Evolutionary conservation across 2,113 vertebrate genomes (phyloP), one percentile per base, ranked within the genome.

Genomic region (Oreocharis arfaki): DNA sequence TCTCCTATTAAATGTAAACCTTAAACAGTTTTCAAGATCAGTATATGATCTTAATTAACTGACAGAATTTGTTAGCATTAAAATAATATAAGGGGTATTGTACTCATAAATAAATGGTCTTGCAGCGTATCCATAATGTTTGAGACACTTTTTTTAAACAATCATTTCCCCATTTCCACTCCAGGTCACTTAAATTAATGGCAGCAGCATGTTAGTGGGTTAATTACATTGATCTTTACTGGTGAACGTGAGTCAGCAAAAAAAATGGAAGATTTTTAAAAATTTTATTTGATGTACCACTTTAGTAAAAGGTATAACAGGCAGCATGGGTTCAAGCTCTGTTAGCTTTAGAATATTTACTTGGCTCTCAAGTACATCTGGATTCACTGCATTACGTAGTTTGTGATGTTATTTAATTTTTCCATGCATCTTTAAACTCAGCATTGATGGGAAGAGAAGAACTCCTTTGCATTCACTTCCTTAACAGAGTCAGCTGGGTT

Each of bases 1-100:
- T 90, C 87, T 97, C 91, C 97, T 98, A 96, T 95, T 82, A 98
- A 98, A 98, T 98, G 97, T 98, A 98, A 97, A 98, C 95, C 93
- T 97, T 98, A 97, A 97, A 96, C 77, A 97, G 95, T 97, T 97
- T 97, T 96, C 97, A 98, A 97, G 97, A 97, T 84, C 96, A 97
- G 84, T 91, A 97, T 64, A 97, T 96, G 91, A 97, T 97, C 92
- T 97, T 95, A 97, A 93, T 97, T 97, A 96, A 92, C 93, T 94
- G 94, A 95, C 86, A 96, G 91, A 96, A 96, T 97, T 98, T 84
- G n/a, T 96, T 93, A 97, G 75, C 90, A 96, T 97, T 97, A 95
- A 95, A 96, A 92, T 79, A 96, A 96, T 60, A 95, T 81, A 90
- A 95, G 91, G 93, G 86, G 35, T 88, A 88, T 95, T 97, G 76